phyloP scores from a whole-genome alignment of 2,888 invertebrate genomes.

The Diogma glabrata region DNA sequence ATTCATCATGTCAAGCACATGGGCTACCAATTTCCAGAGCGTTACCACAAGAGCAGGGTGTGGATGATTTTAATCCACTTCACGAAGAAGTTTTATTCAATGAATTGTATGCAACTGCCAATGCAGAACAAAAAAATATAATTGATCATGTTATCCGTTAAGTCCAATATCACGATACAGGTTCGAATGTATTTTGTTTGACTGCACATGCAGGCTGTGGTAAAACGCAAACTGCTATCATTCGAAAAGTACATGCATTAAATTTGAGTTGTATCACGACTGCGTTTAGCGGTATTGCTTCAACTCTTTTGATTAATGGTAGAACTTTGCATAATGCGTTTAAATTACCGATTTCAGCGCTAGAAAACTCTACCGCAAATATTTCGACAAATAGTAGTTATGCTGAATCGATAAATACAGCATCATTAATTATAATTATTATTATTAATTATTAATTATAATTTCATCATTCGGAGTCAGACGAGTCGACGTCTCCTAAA shows the following conservation, averaged over 20 bases:
- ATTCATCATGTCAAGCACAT: slow-evolving; percentile 10
- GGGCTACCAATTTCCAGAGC: too few species aligned
- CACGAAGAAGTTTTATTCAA: too few species aligned
- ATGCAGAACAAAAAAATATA: background rate
- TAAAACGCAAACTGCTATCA: slow-evolving; percentile 12
- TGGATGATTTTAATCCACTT: too few species aligned
- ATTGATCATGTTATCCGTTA: slow-evolving; percentile 10
- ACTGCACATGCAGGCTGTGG: slow-evolving; percentile 12
- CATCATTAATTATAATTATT: slow-evolving; percentile 11
- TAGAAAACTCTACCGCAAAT: slow-evolving; percentile 1
- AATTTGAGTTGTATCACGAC: slow-evolving; percentile 8
- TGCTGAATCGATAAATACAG: background rate
- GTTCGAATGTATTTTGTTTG: slow-evolving; percentile 13
- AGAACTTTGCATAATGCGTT: slow-evolving; percentile 14
- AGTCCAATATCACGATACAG: slow-evolving; percentile 10
- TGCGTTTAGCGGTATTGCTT: slow-evolving; percentile 14
- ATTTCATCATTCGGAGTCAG: too few species aligned
- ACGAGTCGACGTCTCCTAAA: too few species aligned
- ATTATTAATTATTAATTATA: too few species aligned
- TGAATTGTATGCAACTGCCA: slow-evolving; percentile 5
- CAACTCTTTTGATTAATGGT: slow-evolving; percentile 14
- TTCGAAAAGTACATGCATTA: slow-evolving; percentile 1
- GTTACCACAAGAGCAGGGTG: too few species aligned
- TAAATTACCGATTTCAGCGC: slow-evolving; percentile 20
- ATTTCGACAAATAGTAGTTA: background rate